Percentiles rank a stretch among this genome's conserved stretches.
These are phyloP conservation scores for Drosophila cognata DNA, from an alignment of 2,888 invertebrate species.

Conservation along the genomic window DNA sequence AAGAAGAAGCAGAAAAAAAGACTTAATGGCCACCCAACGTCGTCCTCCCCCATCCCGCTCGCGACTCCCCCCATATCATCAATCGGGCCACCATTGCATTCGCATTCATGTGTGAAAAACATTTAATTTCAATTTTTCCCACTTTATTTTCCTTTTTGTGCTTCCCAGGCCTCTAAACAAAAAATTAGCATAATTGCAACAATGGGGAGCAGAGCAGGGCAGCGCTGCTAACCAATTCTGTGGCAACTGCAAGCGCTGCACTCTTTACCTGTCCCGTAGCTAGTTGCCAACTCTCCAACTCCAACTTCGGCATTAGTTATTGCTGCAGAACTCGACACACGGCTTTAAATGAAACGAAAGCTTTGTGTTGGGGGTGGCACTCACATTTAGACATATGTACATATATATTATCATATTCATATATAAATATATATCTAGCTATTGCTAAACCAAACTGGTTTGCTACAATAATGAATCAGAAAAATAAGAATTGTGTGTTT, in stretches of 20 bases:
- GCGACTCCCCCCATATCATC: not conserved
- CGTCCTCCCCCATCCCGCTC: conserved; percentile 3
- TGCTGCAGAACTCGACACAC: not conserved
- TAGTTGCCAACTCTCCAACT: conserved; percentile 9
- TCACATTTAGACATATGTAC: not conserved
- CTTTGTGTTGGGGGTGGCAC: conserved; percentile 7
- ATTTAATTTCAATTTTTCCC: conserved; percentile 70
- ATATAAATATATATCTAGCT: not conserved
- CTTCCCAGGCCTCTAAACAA: conserved; percentile 44
- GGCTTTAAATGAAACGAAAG: not conserved
- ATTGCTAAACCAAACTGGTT: conserved; percentile 28
- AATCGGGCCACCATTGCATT: conserved; percentile 48
- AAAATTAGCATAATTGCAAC: conserved; percentile 64
- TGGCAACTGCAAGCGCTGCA: conserved; percentile 20
- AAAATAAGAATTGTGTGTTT: conserved; percentile 6
- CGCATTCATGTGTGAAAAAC: conserved; percentile 80
- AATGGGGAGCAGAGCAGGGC: conserved; percentile 30
- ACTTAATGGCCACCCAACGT: conserved; percentile 48
- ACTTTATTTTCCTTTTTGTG: conserved; percentile 26
- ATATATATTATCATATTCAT: not conserved
- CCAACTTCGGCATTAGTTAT: not conserved
- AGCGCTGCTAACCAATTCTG: conserved; percentile 38
- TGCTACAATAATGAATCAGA: conserved; percentile 12
- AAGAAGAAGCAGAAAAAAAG: conserved; percentile 26
- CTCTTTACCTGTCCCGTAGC: conserved; percentile 45